Base-by-base conservation (phyloP, 2,113 vertebrate species). In the Rana temporaria region DNA sequence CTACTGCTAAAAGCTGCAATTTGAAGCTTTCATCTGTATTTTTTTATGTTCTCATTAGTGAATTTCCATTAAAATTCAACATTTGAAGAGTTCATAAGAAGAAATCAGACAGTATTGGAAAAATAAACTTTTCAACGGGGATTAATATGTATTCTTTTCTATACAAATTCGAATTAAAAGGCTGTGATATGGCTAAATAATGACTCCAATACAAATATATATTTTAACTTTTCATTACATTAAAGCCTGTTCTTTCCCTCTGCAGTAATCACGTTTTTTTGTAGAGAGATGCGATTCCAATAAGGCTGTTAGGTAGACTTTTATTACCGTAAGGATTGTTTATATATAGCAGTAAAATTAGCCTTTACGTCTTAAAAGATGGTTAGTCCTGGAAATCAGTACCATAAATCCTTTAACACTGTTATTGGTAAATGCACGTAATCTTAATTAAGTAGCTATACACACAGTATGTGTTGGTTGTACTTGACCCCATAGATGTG, bases 1-100 rank as follows among this genome's bases (percentile, higher is more conserved):
- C 42, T 19, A 30, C 71, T 59, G 60, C 64, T 82, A 82, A 82
- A 82, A 75, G 80, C 80, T 66, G 24, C 70, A 66, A 82, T 75
- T 75, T 82, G 60, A 82, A 74, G 80, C 80, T 82, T 82, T 82
- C 60, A 67, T 82, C 62, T 65, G 9, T 67, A 17, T 64, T 34
- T 64, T 48, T 81, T 73, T 65, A 32, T 38, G 30, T 81, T 73
- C 52, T 62, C 30, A 82, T 82, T 82, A 82, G 60, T 26, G 59
- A 20, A 30, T 74, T 81, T 82, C 80, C 80, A 82, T 82, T 82
- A 74, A 67, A 65, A 74, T 65, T 19, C 59, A 64, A 73, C 69
- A 55, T 65, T 32, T 62, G 32, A 82, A 75, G 48, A 66, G 70
- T 72, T 74, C 79, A 62, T 55, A 65, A 56, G 16, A 62, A 71